Conservation (phyloP, 92 coral and sea anemone genomes). For the Heteractis magnifica region DNA sequence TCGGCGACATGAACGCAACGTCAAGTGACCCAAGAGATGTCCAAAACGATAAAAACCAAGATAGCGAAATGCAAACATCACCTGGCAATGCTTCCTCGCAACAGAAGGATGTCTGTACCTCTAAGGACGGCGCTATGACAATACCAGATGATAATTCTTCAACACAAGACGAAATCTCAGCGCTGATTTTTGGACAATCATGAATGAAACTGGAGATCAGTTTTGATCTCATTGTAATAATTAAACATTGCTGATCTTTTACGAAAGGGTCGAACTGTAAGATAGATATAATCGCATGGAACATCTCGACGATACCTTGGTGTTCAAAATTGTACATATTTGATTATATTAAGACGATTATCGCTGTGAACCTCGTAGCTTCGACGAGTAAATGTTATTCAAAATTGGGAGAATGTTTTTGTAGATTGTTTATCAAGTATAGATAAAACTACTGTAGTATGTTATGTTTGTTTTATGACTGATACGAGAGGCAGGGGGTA, state of each 20-base stretch:
- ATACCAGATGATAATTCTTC: slow-evolving; percentile 15
- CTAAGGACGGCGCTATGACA: slow-evolving; percentile 2
- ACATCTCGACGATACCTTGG: slow-evolving; percentile 16
- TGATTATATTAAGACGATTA: background rate
- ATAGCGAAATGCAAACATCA: slow-evolving; percentile 8
- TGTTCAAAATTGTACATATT: slow-evolving; percentile 30
- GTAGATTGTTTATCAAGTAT: slow-evolving; percentile 33
- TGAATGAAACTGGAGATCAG: background rate
- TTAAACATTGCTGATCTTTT: background rate
- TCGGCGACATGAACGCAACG: slow-evolving; percentile 75
- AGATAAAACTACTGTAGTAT: background rate
- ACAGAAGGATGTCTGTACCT: background rate
- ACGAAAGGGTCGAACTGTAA: slow-evolving; percentile 25
- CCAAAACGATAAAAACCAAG: slow-evolving; percentile 21
- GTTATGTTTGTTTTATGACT: slow-evolving; percentile 36
- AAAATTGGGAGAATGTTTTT: slow-evolving; percentile 30
- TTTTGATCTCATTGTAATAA: background rate
- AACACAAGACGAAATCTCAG: slow-evolving; percentile 34
- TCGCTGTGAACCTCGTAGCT: background rate
- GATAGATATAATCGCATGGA: slow-evolving; percentile 29
- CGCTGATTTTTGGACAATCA: slow-evolving; percentile 35
- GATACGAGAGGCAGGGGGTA: slow-evolving; percentile 7
- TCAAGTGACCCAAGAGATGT: slow-evolving; percentile 23
- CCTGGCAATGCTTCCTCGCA: background rate
- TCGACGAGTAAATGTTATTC: background rate